These are phyloP conservation scores for Drosophila virilis DNA, from an alignment of 1,140 invertebrate species.

Conservation along the genomic window DNA sequence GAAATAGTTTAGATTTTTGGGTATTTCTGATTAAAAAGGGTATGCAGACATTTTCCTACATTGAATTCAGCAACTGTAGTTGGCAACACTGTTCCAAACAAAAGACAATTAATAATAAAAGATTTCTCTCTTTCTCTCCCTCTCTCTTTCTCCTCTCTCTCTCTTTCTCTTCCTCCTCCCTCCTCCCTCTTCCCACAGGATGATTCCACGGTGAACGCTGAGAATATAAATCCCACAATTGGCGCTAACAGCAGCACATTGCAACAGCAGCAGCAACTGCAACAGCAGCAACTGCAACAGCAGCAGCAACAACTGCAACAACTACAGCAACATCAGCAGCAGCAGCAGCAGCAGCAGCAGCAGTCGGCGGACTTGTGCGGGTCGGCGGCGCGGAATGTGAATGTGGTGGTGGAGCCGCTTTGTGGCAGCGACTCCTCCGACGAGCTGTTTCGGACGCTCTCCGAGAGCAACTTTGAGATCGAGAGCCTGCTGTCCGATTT, in stretches of 20 bases:
- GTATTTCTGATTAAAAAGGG: too few species aligned
- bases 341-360: constrained; percentile 17
- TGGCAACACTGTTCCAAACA: too few species aligned
- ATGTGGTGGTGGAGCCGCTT: constrained; percentile 80
- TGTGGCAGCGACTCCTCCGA: constrained; percentile 82
- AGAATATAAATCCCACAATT: constrained; percentile 61
- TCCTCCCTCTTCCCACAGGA: constrained; percentile 35
- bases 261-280: constrained; percentile 11
- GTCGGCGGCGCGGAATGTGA: constrained; percentile 69
- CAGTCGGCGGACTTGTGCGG: constrained; percentile 55
- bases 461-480: constrained; percentile 85
- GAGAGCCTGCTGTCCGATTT: constrained; percentile 86
- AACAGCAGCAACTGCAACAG: constrained; percentile 12
- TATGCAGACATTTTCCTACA: too few species aligned
- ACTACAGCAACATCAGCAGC: constrained; percentile 7
- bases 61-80: too few species aligned
- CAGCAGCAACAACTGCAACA: constrained; percentile 26
- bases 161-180: too few species aligned
- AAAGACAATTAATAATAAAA: too few species aligned
- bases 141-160: too few species aligned
- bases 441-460: constrained; percentile 82
- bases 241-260: constrained; percentile 82
- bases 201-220: constrained; percentile 71
- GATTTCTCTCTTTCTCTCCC: too few species aligned
- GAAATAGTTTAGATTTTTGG: too few species aligned